Percentiles rank a stretch among this genome's conserved stretches.
These are phyloP conservation scores for Xylophagus ater DNA, from an alignment of 2,888 invertebrate species.

Conservation along the genomic window DNA sequence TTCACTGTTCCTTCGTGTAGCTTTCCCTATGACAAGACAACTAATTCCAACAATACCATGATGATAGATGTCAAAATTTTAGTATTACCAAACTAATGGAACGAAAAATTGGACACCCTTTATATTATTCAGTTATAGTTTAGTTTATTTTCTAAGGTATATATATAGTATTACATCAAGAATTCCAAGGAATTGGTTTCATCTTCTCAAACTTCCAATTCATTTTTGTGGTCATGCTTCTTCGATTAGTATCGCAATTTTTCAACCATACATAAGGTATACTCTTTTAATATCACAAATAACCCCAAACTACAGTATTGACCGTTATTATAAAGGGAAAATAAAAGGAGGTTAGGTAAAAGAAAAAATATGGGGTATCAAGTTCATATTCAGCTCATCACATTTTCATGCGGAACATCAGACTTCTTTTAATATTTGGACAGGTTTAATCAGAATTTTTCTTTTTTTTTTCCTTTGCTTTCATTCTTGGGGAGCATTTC, in stretches of 20 bases:
- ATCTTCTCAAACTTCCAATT: constrained; percentile 11
- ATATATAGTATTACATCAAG: constrained; percentile 3
- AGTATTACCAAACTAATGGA: no score
- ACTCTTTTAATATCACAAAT: not conserved
- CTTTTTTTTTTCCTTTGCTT: not conserved
- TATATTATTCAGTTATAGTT: not conserved
- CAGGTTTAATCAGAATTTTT: constrained; percentile 16
- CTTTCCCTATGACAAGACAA: no score
- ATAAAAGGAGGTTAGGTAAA: constrained; percentile 1
- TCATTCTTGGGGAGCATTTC: no score
- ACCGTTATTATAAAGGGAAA: not conserved
- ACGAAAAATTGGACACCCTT: no score
- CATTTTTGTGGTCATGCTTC: constrained; percentile 13
- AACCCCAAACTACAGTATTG: not conserved
- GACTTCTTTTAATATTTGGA: constrained; percentile 15
- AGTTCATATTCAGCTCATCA: constrained; percentile 16
- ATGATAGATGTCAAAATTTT: no score
- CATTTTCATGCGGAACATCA: constrained; percentile 17
- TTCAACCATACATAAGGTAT: constrained; percentile 5
- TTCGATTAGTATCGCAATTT: constrained; percentile 15
- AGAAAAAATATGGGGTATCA: constrained; percentile 11
- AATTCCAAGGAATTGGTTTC: constrained; percentile 8
- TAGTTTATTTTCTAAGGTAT: not conserved
- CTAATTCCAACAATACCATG: no score
- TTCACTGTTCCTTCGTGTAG: no score